Evolutionary conservation across 2,888 invertebrate species (phyloP).

Genomic region (Athrips mouffetella): DNA sequence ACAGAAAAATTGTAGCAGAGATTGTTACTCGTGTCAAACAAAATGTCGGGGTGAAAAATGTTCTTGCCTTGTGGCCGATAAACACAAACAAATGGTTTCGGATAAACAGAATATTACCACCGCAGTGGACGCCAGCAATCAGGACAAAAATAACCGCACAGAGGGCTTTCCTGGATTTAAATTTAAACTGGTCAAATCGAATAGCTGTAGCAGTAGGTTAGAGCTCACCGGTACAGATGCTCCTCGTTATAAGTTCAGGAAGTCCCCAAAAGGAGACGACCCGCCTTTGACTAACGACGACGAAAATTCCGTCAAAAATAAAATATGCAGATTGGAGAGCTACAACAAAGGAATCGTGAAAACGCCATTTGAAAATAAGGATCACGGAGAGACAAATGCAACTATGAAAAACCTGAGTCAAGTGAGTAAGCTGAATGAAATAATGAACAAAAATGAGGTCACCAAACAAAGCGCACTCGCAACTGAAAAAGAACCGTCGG

Average conservation of each 20-base stretch:
- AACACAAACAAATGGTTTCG: conserved; percentile 52
- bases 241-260: conserved; percentile 61
- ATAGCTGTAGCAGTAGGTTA: conserved; percentile 90
- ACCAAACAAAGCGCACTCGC: conserved; percentile 29
- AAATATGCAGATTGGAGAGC: conserved; percentile 71
- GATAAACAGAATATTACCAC: conserved; percentile 46
- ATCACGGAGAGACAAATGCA: conserved; percentile 45
- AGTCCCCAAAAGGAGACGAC: conserved; percentile 56
- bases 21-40: conserved; percentile 71
- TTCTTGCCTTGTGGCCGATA: conserved; percentile 64
- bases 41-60: conserved; percentile 73
- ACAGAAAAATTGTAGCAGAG: conserved; percentile 72
- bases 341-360: conserved; percentile 69
- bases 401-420: conserved; percentile 24
- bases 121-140: conserved; percentile 39
- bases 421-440: conserved; percentile 29
- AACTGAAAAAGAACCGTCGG: conserved; percentile 32
- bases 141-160: conserved; percentile 48
- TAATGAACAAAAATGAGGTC: conserved; percentile 29
- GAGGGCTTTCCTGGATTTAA: conserved; percentile 82
- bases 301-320: conserved; percentile 73
- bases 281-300: conserved; percentile 64
- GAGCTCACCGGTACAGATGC: conserved; percentile 86
- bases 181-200: conserved; percentile 90
- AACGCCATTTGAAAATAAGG: conserved; percentile 64